Conservation (phyloP, 2,797 vertebrate genomes). For the Allobates femoralis region DNA sequence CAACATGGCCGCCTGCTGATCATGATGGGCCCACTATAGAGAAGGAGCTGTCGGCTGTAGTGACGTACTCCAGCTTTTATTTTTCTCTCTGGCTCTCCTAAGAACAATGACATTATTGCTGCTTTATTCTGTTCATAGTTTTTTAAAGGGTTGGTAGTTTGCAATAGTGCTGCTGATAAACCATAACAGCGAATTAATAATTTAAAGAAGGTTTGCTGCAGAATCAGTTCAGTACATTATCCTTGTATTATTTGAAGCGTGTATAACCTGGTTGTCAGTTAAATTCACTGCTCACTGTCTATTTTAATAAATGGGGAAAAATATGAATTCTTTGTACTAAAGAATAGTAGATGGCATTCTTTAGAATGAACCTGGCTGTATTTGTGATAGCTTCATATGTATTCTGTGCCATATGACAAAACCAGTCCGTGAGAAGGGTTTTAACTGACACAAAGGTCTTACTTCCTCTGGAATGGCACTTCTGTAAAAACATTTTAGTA, state of each 20-base stretch:
- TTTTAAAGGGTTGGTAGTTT: conserved; percentile 37
- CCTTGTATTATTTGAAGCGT: conserved; percentile 84
- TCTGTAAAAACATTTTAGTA: conserved; percentile 86
- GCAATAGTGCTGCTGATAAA: conserved; percentile 36
- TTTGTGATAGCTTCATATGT: conserved; percentile 92
- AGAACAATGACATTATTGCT: conserved; percentile 51
- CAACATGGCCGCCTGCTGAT: not conserved
- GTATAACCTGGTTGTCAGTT: conserved; percentile 82
- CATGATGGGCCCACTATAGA: conserved; percentile 30
- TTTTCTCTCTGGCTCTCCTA: conserved; percentile 21
- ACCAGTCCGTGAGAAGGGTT: conserved; percentile 88
- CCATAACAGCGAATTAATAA: conserved; percentile 68
- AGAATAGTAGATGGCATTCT: conserved; percentile 88
- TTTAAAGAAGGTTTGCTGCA: conserved; percentile 82
- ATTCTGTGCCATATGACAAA: conserved; percentile 96
- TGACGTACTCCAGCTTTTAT: conserved; percentile 64
- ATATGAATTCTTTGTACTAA: conserved; percentile 83
- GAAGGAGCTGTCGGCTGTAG: conserved; percentile 79
- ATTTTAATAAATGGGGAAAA: conserved; percentile 76
- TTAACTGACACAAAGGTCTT: conserved; percentile 82
- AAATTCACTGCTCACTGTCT: conserved; percentile 82
- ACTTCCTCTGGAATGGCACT: conserved; percentile 88
- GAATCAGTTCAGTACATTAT: conserved; percentile 86
- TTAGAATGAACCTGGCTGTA: conserved; percentile 95
- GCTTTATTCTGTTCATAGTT: conserved; percentile 34